These are phyloP conservation scores for Spinus pinus DNA, from an alignment of 2,797 vertebrate genomes.

Conservation along the genomic window DNA sequence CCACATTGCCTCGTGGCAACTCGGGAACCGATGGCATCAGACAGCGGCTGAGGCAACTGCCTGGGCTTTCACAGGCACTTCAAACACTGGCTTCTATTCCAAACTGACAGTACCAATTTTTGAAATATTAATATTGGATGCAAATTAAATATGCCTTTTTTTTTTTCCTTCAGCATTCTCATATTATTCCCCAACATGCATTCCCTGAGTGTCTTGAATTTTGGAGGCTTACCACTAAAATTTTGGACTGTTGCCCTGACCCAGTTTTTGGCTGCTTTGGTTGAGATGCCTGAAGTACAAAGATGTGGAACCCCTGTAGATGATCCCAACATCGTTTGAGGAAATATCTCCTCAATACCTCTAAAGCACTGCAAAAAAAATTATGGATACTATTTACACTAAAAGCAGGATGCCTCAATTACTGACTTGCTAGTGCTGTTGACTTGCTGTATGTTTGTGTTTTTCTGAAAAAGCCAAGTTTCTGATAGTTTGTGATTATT, in stretches of 20 bases:
- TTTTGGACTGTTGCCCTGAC: constrained; percentile 9
- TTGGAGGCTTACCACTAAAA: constrained; percentile 61
- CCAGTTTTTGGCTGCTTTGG: constrained; percentile 14
- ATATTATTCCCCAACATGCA: not conserved
- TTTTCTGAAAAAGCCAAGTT: not conserved
- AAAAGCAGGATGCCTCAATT: not conserved
- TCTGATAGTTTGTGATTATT: not conserved
- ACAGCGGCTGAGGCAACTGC: not conserved
- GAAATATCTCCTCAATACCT: not conserved
- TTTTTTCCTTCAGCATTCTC: not conserved
- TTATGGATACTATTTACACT: not conserved
- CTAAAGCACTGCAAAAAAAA: not conserved
- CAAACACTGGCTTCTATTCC: not conserved
- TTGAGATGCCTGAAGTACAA: not conserved
- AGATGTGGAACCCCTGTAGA: not conserved
- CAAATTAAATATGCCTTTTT: not conserved
- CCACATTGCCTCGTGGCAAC: not conserved
- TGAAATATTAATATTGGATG: not conserved
- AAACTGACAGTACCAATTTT: not conserved
- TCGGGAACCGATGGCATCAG: not conserved
- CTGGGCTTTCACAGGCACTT: not conserved
- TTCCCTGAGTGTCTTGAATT: constrained; percentile 47
- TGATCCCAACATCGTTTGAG: not conserved
- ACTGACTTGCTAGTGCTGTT: not conserved
- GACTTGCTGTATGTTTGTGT: not conserved